phyloP scores from a whole-genome alignment of 2,888 invertebrate genomes.

The Macrostomum cliftonense region DNA sequence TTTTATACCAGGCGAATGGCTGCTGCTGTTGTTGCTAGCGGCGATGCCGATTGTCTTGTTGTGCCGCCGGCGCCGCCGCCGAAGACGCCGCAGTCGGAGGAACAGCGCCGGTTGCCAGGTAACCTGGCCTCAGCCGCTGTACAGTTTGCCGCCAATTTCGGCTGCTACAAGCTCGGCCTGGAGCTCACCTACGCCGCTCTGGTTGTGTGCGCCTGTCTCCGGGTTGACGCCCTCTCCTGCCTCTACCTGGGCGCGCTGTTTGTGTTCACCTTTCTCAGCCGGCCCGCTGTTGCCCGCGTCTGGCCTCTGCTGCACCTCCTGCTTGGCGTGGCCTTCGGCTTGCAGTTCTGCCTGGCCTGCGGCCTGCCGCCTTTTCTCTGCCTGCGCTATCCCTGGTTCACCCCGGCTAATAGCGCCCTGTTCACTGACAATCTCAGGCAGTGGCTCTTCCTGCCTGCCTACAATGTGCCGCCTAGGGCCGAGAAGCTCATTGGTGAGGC shows the following conservation, averaged over 20 bases:
- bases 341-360: no score
- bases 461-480: constrained; percentile 52
- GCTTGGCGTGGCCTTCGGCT: constrained; percentile 34
- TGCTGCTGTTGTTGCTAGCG: no score
- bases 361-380: no score
- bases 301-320: constrained; percentile 70
- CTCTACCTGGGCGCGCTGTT: constrained; percentile 66
- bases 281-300: constrained; percentile 48
- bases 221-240: constrained; percentile 71
- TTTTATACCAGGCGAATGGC: constrained; percentile 41
- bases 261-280: constrained; percentile 47
- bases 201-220: constrained; percentile 65
- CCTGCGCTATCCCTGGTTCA: no score
- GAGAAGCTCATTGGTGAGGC: constrained; percentile 57
- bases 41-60: constrained; percentile 43
- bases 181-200: constrained; percentile 66
- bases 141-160: constrained; percentile 76
- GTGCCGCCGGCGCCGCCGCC: constrained; percentile 50
- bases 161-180: constrained; percentile 80
- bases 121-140: constrained; percentile 53
- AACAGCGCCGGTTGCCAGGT: constrained; percentile 64
- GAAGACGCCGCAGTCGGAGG: no score
- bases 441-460: constrained; percentile 74
- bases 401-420: no score
- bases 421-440: constrained; percentile 49